Base-by-base conservation (phyloP, 64 coral and sea anemone species). In the Dendronephthya gigantea region DNA sequence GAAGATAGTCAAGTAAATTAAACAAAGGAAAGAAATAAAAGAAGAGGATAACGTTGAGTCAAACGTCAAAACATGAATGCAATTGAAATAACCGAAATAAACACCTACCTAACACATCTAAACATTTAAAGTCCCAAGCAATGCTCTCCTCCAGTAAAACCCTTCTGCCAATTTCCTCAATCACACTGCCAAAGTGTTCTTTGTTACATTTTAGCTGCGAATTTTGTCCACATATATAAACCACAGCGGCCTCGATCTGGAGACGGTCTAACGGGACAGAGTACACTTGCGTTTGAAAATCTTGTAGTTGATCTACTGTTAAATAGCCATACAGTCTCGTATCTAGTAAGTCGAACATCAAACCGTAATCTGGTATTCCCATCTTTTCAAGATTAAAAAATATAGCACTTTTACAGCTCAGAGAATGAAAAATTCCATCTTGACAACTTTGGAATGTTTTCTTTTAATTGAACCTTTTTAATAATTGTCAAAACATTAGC, bases 341-440 rank as follows among this genome's bases (percentile, higher is more conserved):
- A 45, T 98, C 95, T 39, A 98, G 66, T 30, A 98, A 86, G 39
- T 98, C 95, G 40, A 98, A 98, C 92, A 98, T 93, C 31, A 93
- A 47, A 74, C 93, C 92, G 47, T 93, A 70, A 15, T 98, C 95
- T 11, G 88, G 90, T 84, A 98, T 93, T 17, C 95, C 95, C 95
- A 98, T 98, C 84, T 93, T 93, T 27, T 62, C 25, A 0, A 62
- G 25, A 7, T n/a, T 23, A 15, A 62, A 19, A 62, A 62, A n/a
- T n/a, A 19, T 62, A n/a, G 19, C 55, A 1, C 55, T 5, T 5
- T 62, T 62, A n/a, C 55, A 23, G 19, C 25, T n/a, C 3, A 62
- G 25, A n/a, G 13, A 62, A 5, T 22, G 8, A 23, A 15, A 6
- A 62, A 22, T n/a, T 22, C 4, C 55, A n/a, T n/a, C 55, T 62